Conservation (phyloP, 2,888 invertebrate species). For the Creontiades dilutus region DNA sequence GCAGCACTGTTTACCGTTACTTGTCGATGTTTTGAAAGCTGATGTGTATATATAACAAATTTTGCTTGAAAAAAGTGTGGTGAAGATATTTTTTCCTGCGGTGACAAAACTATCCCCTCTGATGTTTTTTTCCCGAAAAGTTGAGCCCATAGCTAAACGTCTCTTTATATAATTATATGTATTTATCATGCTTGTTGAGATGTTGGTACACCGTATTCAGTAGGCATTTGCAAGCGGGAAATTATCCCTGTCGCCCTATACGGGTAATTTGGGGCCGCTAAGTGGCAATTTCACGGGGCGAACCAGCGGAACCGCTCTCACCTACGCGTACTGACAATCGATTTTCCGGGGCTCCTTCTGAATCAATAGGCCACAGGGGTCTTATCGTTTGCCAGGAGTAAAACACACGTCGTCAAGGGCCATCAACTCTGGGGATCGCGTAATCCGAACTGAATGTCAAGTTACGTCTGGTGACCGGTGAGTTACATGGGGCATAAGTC, state of each 20-base stretch:
- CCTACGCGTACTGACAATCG: conserved; percentile 20
- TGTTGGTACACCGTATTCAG: too few species aligned
- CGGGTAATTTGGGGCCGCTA: not conserved
- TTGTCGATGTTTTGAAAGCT: too few species aligned
- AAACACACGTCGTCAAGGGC: conserved; percentile 30
- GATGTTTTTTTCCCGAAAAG: too few species aligned
- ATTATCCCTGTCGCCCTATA: not conserved
- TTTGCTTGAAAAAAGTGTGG: too few species aligned
- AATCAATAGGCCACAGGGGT: not conserved
- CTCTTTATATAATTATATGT: too few species aligned
- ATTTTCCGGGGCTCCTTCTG: not conserved
- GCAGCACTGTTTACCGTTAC: too few species aligned
- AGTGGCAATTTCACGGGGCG: conserved; percentile 8
- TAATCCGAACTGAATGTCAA: not conserved
- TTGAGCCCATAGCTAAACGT: too few species aligned
- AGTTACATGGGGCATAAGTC: not conserved
- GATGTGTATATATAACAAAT: too few species aligned
- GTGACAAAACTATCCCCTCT: too few species aligned
- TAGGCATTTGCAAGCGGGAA: conserved; percentile 6
- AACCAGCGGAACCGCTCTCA: conserved; percentile 28
- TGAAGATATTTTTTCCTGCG: too few species aligned
- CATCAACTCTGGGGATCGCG: not conserved
- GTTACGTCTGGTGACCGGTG: too few species aligned
- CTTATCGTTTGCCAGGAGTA: not conserved
- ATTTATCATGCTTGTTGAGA: too few species aligned